phyloP scores from a whole-genome alignment of 1,140 invertebrate species.

The Chelonus insularis region DNA sequence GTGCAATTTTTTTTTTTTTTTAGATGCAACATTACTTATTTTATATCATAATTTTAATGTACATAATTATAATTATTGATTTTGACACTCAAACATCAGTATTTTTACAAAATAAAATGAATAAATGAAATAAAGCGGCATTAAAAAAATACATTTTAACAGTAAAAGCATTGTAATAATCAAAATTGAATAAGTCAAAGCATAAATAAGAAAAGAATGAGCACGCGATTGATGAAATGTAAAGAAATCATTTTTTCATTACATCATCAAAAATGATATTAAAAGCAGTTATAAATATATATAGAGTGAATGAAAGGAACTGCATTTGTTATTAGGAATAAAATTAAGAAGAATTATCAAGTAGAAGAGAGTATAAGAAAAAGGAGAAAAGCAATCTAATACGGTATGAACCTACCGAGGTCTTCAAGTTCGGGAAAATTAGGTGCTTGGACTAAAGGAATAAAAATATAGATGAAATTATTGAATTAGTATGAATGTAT shows the following conservation, averaged over 20 bases:
- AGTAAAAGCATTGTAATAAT: no score
- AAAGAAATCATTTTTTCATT: no score
- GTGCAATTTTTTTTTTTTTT: no score
- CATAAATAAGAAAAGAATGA: no score
- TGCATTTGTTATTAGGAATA: background rate
- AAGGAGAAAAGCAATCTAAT: constrained; percentile 49
- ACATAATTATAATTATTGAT: no score
- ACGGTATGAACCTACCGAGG: constrained; percentile 68
- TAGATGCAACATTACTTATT: no score
- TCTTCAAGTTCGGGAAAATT: constrained; percentile 70
- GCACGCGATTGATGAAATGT: no score
- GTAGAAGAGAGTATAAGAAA: constrained; percentile 17
- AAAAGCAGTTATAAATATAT: background rate
- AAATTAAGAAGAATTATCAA: background rate
- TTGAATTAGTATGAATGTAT: constrained; percentile 49
- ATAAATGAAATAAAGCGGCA: background rate
- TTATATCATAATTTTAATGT: no score
- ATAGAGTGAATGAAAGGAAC: background rate
- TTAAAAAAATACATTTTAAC: no score
- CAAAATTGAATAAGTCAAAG: no score
- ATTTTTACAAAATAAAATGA: constrained; percentile 7
- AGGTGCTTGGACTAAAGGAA: constrained; percentile 70
- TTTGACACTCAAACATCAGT: no score
- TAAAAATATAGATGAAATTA: constrained; percentile 59
- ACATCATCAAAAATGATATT: no score